Evolutionary conservation across 2,888 invertebrate genomes (phyloP).

Genomic region (Nycteola revayana): DNA sequence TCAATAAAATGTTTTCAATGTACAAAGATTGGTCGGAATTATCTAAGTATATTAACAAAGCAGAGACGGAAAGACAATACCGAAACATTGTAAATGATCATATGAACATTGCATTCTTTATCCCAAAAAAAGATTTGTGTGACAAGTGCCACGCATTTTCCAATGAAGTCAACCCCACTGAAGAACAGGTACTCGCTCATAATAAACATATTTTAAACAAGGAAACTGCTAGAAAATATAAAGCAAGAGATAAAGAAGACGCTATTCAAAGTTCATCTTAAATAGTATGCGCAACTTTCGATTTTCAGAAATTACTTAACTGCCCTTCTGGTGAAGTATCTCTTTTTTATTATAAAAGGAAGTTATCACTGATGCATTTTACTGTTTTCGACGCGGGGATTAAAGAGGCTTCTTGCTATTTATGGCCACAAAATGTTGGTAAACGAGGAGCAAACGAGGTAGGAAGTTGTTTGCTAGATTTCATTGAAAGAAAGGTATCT

Average conservation of each 20-base stretch:
- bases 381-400: conserved; percentile 11
- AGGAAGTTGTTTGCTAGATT: too few relatives aligned
- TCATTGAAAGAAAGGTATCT: too few relatives aligned
- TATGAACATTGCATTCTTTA: too few relatives aligned
- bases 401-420: conserved; percentile 12
- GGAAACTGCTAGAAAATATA: too few relatives aligned
- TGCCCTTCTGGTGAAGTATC: conserved; percentile 14
- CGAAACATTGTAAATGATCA: conserved; percentile 9
- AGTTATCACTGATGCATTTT: conserved; percentile 12
- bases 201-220: too few relatives aligned
- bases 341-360: conserved; percentile 21
- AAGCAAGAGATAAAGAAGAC: too few relatives aligned
- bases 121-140: too few relatives aligned
- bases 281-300: too few relatives aligned
- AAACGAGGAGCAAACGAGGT: conserved; percentile 13
- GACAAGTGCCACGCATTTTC: too few relatives aligned
- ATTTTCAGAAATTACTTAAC: conserved; percentile 17
- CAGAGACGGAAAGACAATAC: conserved; percentile 13
- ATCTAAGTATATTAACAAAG: conserved; percentile 10
- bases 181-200: too few relatives aligned
- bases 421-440: conserved; percentile 12
- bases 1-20: conserved; percentile 16
- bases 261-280: too few relatives aligned
- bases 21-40: conserved; percentile 18
- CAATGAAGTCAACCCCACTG: too few relatives aligned